Evolutionary conservation across 2,797 vertebrate genomes (phyloP), one percentile per base, ranked within the genome.

Genomic region (Chrysocyon brachyurus): DNA sequence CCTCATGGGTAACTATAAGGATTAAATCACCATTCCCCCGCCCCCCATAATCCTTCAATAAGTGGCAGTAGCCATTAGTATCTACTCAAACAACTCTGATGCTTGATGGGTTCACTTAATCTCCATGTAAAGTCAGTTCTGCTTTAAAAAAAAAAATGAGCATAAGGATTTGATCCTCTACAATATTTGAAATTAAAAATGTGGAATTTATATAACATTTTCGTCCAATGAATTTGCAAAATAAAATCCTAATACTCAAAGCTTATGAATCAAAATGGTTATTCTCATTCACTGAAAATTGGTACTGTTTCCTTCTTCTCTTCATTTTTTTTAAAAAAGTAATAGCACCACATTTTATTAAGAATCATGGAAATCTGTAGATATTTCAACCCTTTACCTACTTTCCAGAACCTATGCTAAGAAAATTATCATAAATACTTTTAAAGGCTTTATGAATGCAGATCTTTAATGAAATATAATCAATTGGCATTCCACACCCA

Each of bases 181-280:
- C 0, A n/a, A 52, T 90, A 54, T 36, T 52, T 68, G 17, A 91
- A 95, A 86, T 83, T 85, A 95, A 96, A 96, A 28, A n/a, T 40
- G n/a, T 5, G 0, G 6, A 54, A 91, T 17, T 10, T 4, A 21
- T 82, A 61, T 85, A 77, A 28, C 88, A 96, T 79, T 77, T 93
- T 82, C n/a, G 17, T 46, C 84, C 33, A 83, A 40, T 89, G 93
- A 91, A 33, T 68, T 70, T 59, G 21, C 28, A 75, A 88, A 83
- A 54, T 64, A 57, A 86, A 96, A 79, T 91, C 54, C 15, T 75
- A 93, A 91, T 16, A 63, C 33, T 89, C 68, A 89, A 79, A 68
- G 36, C 31, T 87, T 72, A 33, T 36, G 26, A 86, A 49, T 5
- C 40, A 52, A 79, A 82, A 84, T 19, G 6, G 3, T 89, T 56